Conservation (phyloP, 2,888 invertebrate genomes). For the Drosophila neotestacea region DNA sequence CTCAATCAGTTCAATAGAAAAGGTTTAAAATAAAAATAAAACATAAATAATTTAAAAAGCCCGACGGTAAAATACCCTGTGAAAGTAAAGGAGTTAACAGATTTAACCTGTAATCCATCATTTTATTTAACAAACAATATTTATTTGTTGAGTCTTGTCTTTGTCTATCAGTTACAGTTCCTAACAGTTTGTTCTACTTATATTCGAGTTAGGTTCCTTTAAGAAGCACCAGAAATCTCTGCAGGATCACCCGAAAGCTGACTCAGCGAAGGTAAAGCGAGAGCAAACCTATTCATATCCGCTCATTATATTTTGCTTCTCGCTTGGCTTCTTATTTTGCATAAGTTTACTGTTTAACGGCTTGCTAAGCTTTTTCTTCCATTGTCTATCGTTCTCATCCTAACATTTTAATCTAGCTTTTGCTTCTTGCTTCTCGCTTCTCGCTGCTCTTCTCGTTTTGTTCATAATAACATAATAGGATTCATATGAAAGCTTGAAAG, state of each 20-base stretch:
- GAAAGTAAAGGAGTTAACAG: no score
- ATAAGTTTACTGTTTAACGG: background rate
- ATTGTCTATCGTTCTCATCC: no score
- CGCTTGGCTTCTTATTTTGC: background rate
- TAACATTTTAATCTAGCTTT: no score
- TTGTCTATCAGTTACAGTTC: background rate
- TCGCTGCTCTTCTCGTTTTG: background rate
- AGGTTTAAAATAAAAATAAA: no score
- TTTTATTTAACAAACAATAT: background rate
- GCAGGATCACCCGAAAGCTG: conserved; percentile 3
- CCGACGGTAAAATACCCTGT: no score
- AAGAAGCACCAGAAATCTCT: conserved; percentile 10
- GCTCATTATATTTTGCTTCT: background rate
- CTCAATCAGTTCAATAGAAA: no score
- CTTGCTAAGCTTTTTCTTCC: no score
- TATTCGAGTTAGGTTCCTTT: conserved; percentile 35
- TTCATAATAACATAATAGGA: background rate
- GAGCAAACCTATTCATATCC: background rate
- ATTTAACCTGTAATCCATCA: no score
- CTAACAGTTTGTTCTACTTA: background rate
- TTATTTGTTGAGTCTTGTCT: background rate
- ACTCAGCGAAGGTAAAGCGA: conserved; percentile 18
- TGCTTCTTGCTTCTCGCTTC: background rate
- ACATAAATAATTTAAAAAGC: no score
- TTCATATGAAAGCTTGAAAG: background rate